Evolutionary conservation across 2,888 invertebrate genomes (phyloP), one percentile per base, ranked within the genome.

Genomic region (Toxonevra muliebris): DNA sequence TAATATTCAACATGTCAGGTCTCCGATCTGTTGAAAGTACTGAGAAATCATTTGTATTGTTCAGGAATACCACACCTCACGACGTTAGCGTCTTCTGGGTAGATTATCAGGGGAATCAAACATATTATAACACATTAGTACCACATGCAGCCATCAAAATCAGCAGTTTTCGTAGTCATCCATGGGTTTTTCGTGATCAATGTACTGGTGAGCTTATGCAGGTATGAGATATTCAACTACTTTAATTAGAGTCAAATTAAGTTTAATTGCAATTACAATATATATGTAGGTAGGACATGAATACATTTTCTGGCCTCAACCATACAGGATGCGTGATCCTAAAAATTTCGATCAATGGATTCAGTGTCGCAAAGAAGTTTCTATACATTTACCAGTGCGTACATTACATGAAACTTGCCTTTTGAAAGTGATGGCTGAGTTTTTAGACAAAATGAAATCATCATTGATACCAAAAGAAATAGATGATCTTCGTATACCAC

Each of bases 161-260:
- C 0, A 91, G 93, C 76, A 93, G 95, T 0, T 96, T 87, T 81
- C 89, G 90, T 13, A 90, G 91, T 0, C 95, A 96, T 85, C 93
- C 93, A 0, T 96, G 95, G 95, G 89, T 94, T 71, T 95, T 94
- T 79, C 86, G 90, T 1, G 93, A 94, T 80, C 84, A 88, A 0
- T 83, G 87, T 0, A 92, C 93, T 0, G 89, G 89, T 60, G 93
- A 93, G 76, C 87, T 88, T 50, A 85, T 90, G 82, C 79, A 80
- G 43, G 71, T 72, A 20, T 69, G 65, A 58, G 30, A 15, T 15
- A 30, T 13, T n/a, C 17, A 50, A 53, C 40, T n/a, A 19, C 4
- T 7, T 43, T 20, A 8, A n/a, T 17, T 1, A 9, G 40, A 15
- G 19, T 15, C 19, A 7, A 7, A 30, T 30, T 42, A 30, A 48